Evolutionary conservation across 2,797 vertebrate genomes (phyloP), one percentile per base, ranked within the genome.

Genomic region (Scolopax bukidnonensis): DNA sequence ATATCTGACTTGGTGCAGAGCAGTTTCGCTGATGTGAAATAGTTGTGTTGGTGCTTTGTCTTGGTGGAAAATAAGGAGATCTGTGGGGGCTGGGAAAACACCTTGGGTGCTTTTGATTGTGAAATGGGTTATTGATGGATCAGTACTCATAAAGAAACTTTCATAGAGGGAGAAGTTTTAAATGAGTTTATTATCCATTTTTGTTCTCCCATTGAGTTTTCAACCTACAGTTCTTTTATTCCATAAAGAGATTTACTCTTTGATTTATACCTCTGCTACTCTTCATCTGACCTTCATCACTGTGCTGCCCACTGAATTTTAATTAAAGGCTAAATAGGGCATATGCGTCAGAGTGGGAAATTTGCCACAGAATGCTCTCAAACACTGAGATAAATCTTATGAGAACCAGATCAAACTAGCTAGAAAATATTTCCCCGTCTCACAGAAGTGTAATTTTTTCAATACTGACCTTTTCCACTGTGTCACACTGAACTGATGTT

Each of bases 111-210:
- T 96, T 91, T 95, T 94, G 54, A 61, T 82, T 81, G 10, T 85
- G 76, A 88, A 84, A 47, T 57, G 63, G 38, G 54, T 86, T 95
- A 19, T 70, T 86, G 91, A 93, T 93, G 74, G 95, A 91, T 93
- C 85, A 63, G 57, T 94, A 96, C 77, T 96, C 94, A 95, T 95
- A 93, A 30, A 92, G 95, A 96, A 97, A 97, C 85, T 94, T 86
- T 41, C 60, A 85, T 3, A 6, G 76, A 93, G 71, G 77, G 89
- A 95, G 51, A 93, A 43, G 16, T 93, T 96, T 73, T 90, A 64
- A 83, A 67, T 85, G 33, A 91, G 40, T 74, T 96, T 27, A 82
- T 71, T 84, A 67, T 93, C 89, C 91, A 41, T 45, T 86, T 96
- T 86, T 91, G 43, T 88, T 88, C 74, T 96, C 48, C 91, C 43